Percentiles rank a stretch among this genome's conserved stretches.
Evolutionary conservation across 2,797 vertebrate species (phyloP).

Genomic region (Ctenopoma multispine): DNA sequence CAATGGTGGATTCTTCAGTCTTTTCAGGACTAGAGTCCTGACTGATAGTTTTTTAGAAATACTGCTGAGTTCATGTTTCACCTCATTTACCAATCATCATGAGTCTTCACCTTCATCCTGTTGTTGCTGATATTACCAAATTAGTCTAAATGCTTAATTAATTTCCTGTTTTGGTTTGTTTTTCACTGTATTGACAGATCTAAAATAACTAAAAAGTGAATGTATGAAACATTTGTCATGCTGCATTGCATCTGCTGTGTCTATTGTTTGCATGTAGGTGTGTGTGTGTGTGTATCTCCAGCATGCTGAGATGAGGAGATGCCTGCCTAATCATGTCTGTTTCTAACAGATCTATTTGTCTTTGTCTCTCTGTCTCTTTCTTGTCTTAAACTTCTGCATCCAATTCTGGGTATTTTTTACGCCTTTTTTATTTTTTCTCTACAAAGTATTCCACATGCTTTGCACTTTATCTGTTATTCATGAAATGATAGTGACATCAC

Average conservation of each 20-base stretch:
- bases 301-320: constrained; percentile 74
- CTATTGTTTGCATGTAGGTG: constrained; percentile 63
- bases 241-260: constrained; percentile 61
- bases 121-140: constrained; percentile 45
- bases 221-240: constrained; percentile 45
- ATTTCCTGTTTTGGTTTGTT: constrained; percentile 17
- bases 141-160: constrained; percentile 57
- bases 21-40: constrained; percentile 12
- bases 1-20: constrained; percentile 29
- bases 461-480: constrained; percentile 48
- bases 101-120: constrained; percentile 53
- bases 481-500: constrained; percentile 52
- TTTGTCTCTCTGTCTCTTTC: constrained; percentile 82
- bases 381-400: constrained; percentile 79
- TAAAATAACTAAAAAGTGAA: constrained; percentile 23
- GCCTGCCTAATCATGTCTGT: constrained; percentile 79
- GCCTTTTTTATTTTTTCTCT: constrained; percentile 4
- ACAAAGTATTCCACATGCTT: constrained; percentile 50
- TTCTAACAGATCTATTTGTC: constrained; percentile 82
- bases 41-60: constrained; percentile 16
- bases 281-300: constrained; percentile 57
- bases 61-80: constrained; percentile 32
- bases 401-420: constrained; percentile 83
- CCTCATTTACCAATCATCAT: constrained; percentile 36
- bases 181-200: constrained; percentile 10